phyloP scores from a whole-genome alignment of 35 echinoderm and acorn worm species.

The Heliocidaris tuberculata region DNA sequence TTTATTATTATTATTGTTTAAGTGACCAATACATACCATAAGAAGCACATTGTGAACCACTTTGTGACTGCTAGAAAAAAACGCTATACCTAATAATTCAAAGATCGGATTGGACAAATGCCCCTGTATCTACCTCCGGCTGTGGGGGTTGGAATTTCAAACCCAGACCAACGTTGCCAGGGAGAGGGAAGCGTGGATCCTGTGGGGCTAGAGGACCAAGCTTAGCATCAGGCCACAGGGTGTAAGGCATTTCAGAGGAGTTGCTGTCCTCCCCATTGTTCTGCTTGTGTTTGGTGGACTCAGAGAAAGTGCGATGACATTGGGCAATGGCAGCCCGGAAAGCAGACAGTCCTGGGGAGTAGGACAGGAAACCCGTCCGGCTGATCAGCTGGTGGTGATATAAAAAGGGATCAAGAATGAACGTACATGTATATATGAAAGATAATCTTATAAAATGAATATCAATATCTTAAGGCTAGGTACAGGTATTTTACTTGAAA shows the following conservation, averaged over 20 bases:
- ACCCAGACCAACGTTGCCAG: slow-evolving; percentile 76
- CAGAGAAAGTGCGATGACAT: slow-evolving; percentile 24
- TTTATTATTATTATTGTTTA: no score
- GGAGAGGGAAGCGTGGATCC: slow-evolving; percentile 81
- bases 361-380: slow-evolving; percentile 30
- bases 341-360: background rate
- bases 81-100: no score
- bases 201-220: slow-evolving; percentile 67
- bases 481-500: background rate
- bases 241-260: background rate
- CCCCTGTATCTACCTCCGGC: background rate
- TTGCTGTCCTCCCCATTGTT: background rate
- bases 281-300: slow-evolving; percentile 46
- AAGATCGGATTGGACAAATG: no score
- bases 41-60: no score
- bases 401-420: background rate
- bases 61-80: no score
- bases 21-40: no score
- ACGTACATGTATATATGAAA: background rate
- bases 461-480: background rate
- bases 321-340: slow-evolving; percentile 18
- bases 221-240: slow-evolving; percentile 65
- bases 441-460: background rate
- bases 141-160: slow-evolving; percentile 42
- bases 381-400: slow-evolving; percentile 20